phyloP scores from a whole-genome alignment of 1,140 invertebrate species.

The Wasmannia auropunctata region DNA sequence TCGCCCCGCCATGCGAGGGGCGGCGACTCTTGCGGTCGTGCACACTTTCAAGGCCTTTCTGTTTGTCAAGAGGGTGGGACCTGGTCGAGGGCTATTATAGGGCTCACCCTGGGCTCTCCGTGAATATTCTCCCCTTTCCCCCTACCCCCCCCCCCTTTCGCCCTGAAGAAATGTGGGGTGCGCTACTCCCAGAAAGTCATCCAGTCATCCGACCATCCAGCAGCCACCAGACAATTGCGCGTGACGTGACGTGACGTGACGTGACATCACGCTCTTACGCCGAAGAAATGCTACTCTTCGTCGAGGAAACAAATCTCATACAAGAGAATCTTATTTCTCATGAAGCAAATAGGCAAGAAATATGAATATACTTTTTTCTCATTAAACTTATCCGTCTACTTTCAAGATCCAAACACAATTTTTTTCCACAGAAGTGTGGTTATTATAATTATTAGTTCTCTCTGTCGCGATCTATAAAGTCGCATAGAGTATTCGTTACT shows the following conservation, averaged over 20 bases:
- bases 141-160: too few relatives aligned
- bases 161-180: not conserved
- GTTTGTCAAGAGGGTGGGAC: slow-evolving; percentile 69
- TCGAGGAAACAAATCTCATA: not conserved
- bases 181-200: slow-evolving; percentile 39
- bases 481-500: too few relatives aligned
- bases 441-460: not conserved
- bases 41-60: slow-evolving; percentile 72
- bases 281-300: slow-evolving; percentile 7
- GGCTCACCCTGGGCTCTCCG: slow-evolving; percentile 62
- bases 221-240: slow-evolving; percentile 61
- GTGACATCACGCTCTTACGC: slow-evolving; percentile 31
- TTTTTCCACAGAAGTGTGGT: not conserved
- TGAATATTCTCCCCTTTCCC: slow-evolving; percentile 9
- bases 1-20: slow-evolving; percentile 73
- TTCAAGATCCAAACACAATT: not conserved
- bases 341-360: not conserved
- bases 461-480: not conserved
- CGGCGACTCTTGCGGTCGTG: slow-evolving; percentile 73
- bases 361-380: too few relatives aligned
- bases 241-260: slow-evolving; percentile 51
- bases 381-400: not conserved
- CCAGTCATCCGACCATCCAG: slow-evolving; percentile 51
- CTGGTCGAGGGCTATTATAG: slow-evolving; percentile 74
- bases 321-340: not conserved